Evolutionary conservation across 2,888 invertebrate genomes (phyloP).

Genomic region (Pseudococcus viburni): DNA sequence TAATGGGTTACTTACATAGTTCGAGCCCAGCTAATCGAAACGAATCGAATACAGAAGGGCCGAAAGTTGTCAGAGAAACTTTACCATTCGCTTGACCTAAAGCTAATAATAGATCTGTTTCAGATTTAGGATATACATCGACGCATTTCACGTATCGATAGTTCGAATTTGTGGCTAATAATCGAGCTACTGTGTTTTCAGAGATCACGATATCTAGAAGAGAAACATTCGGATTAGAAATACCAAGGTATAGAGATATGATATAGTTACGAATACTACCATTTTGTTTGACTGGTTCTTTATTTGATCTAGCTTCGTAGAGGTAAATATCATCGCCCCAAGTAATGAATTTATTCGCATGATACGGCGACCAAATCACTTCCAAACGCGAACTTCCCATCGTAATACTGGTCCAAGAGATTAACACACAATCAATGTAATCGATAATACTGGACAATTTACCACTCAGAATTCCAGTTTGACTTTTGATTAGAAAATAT

Average conservation of each 20-base stretch:
- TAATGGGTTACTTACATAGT: conserved; percentile 75
- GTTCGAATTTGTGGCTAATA: conserved; percentile 81
- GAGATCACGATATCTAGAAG: conserved; percentile 79
- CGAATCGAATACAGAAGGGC: conserved; percentile 79
- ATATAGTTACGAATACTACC: conserved; percentile 3
- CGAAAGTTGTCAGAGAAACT: conserved; percentile 85
- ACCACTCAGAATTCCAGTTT: too few relatives aligned
- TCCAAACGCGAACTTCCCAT: conserved; percentile 79
- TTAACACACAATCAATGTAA: neutral
- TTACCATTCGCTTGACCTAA: conserved; percentile 92
- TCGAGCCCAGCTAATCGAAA: conserved; percentile 82
- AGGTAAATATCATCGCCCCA: conserved; percentile 92
- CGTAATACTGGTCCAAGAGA: neutral
- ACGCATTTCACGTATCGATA: conserved; percentile 88
- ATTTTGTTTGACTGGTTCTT: conserved; percentile 60
- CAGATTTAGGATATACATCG: conserved; percentile 85
- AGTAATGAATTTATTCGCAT: conserved; percentile 85
- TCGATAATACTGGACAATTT: neutral
- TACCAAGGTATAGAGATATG: neutral
- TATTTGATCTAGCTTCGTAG: conserved; percentile 76
- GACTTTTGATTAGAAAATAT: too few relatives aligned
- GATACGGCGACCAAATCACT: conserved; percentile 88
- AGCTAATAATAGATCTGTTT: conserved; percentile 84
- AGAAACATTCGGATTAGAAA: conserved; percentile 66
- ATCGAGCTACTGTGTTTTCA: conserved; percentile 78